Base-by-base conservation (phyloP, 1,140 invertebrate genomes). In the Lucilia sericata region DNA sequence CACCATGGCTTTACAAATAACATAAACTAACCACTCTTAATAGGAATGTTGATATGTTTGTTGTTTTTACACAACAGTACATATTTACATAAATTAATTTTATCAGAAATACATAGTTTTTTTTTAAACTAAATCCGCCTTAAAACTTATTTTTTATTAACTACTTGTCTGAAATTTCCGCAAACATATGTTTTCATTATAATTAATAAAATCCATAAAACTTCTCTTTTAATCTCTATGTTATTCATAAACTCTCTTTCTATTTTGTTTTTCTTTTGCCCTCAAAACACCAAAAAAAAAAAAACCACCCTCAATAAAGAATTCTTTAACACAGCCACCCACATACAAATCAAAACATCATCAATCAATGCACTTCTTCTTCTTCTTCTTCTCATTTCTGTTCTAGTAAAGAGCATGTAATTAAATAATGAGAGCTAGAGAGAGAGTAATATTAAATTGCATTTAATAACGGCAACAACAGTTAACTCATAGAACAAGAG, bases 181-280 rank as follows among this genome's bases (percentile, higher is more conserved):
- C 21, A 10, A 70, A 70, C 65, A 70, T 70, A 70, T 70, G 65
- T 70, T 70, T 70, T 70, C 65, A 19, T 30, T 30, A 30, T 70
- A 25, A 60, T 60, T 60, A 60, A 17, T 60, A 60, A 60, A 60
- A 60, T 14, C 55, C 7, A 60, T n/a, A 14, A 60, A n/a, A 14
- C 25, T 21, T 21, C 65, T 70, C 21, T 70, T 2, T 10, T 70
- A 21, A 10, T 60, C 55, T 60, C n/a, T 60, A n/a, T n/a, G n/a
- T n/a, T n/a, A 14, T 60, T 17, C 13, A 13, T 4, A 21, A 5
- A 21, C n/a, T 70, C 65, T 70, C 65, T 70, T 19, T 70, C 12
- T 25, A 1, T 70, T 21, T 70, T 5, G 60, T 5, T 60, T 60
- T n/a, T n/a, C 55, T 2, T 30, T 30, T 30, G 25, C 25, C 5